Base-by-base conservation (phyloP, 2,797 vertebrate species). In the Enteromius mattozi region DNA sequence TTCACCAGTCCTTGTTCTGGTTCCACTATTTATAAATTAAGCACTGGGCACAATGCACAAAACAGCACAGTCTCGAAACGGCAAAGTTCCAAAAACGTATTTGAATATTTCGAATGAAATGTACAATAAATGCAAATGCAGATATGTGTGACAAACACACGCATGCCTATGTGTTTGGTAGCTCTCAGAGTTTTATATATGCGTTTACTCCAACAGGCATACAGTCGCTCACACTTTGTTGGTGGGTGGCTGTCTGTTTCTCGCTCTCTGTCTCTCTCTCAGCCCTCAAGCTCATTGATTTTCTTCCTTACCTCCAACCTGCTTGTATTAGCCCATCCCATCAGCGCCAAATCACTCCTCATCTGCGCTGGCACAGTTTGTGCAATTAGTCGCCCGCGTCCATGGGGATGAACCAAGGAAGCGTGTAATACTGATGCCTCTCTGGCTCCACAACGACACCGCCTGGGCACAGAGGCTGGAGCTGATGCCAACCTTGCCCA, bases 401-500 rank as follows among this genome's bases (percentile, higher is more conserved):
- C 80, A 69, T 74, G 66, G 87, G 88, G 90, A 88, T 80, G 68
- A 66, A 69, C 72, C 75, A 81, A 80, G 78, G 47, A 61, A 85
- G 83, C 78, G 80, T 85, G 86, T 87, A 87, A 89, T 85, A 87
- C 89, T 84, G 88, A 88, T 89, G 86, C 81, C 66, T 77, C 81
- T 87, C 63, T 65, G 78, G 77, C 86, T 83, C 79, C 78, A n/a
- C 81, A 81, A 83, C 54, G 81, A 84, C 78, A 85, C 71, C 33
- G 80, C 72, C 82, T 76, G 80, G 71, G 84, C 81, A 63, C 74
- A 61, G 81, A 86, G 79, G 74, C 89, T 92, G 90, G 84, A 88
- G 93, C 93, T 93, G 93, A 92, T 93, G 92, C 90, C 90, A 88
- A 87, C 37, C 49, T 75, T 93, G 92, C 93, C 92, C 94, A 88